Evolutionary conservation across 2,113 vertebrate species (phyloP), one percentile per base, ranked within the genome.

Genomic region (Patagioenas fasciata): DNA sequence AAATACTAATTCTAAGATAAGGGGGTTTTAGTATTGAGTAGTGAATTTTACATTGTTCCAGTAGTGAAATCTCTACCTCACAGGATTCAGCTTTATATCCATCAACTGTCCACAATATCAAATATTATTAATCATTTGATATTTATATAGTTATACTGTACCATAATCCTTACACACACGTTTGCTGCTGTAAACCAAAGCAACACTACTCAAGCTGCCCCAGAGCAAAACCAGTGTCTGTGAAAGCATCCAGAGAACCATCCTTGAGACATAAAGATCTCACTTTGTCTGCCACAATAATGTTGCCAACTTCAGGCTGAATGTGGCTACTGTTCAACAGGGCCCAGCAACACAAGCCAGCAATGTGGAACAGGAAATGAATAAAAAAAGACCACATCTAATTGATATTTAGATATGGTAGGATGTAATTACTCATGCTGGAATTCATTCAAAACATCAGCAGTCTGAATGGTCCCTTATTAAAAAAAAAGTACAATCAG

Each of bases 361-460:
- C 61, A 89, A 54, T 53, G 87, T 64, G 64, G 74, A 72, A 85
- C 81, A 95, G 95, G 91, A 95, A 94, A 91, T 0, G 21, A 90
- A 69, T 73, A 4, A 65, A 85, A 91, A 32, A 64, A 79, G 40
- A 25, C 36, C 50, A 72, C 40, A n/a, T 80, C 26, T 60, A 91
- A 93, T 92, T 95, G 92, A 94, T 92, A 92, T 87, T 96, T 92
- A 94, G 85, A 91, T 94, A 93, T 77, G 72, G 70, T 85, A 82
- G 80, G 93, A 88, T 85, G 89, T 74, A 88, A 95, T 95, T 95
- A 92, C 61, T 94, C 62, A 84, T 94, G 56, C 70, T 93, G 82
- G 80, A 96, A 96, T 96, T 94, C 83, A 78, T 65, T 93, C 83
- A 95, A 88, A 87, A 74, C 48, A 53, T 69, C 53, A 95, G 31